A percentile compares a stretch with the other conserved stretches of the same genome.
Conservation (phyloP, 1,140 invertebrate species). For the Cryptotermes secundus region DNA sequence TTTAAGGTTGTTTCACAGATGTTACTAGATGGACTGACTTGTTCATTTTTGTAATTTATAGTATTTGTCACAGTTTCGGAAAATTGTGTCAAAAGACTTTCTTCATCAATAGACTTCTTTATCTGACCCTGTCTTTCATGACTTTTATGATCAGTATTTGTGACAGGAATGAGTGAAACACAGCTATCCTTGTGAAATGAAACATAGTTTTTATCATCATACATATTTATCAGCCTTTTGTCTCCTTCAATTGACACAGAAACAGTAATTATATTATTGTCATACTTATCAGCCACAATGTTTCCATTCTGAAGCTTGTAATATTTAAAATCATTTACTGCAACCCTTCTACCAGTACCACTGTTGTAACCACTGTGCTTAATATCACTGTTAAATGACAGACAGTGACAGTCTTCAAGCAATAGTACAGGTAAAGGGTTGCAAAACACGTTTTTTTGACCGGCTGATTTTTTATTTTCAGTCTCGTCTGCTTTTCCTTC, state of each 20-base stretch:
- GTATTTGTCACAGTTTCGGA: not conserved
- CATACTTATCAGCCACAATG: not conserved
- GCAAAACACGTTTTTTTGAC: slow-evolving; percentile 57
- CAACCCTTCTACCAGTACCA: slow-evolving; percentile 34
- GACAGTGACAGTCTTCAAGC: slow-evolving; percentile 43
- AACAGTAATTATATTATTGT: not conserved
- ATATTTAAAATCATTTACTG: not conserved
- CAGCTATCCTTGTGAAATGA: not conserved
- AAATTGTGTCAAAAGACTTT: not conserved
- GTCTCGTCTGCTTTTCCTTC: slow-evolving; percentile 37
- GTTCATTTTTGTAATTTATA: not conserved
- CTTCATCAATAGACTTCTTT: not conserved
- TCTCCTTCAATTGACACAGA: not conserved
- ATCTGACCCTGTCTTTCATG: not conserved
- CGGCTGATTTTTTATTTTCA: slow-evolving; percentile 42
- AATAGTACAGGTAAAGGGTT: slow-evolving; percentile 59
- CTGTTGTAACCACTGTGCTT: not conserved
- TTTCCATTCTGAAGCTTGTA: too few species aligned
- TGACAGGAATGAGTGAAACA: not conserved
- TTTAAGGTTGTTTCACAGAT: not conserved
- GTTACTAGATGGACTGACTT: not conserved
- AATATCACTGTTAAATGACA: not conserved
- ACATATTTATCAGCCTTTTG: not conserved
- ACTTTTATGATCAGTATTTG: not conserved
- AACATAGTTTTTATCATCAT: not conserved